These are phyloP conservation scores for Argyra leucocephala DNA, from an alignment of 2,888 invertebrate species.

Conservation along the genomic window DNA sequence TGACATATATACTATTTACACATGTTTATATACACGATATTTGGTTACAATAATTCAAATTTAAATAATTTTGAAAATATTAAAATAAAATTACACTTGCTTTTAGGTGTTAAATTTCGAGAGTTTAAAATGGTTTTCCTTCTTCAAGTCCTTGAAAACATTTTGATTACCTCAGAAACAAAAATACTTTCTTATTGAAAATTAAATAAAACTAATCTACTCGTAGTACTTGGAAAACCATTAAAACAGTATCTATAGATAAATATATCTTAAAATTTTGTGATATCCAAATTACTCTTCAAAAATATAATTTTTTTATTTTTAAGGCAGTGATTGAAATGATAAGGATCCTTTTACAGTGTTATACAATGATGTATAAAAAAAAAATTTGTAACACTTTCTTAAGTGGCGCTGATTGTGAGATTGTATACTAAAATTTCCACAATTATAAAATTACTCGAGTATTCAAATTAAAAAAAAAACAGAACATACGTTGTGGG, in stretches of 20 bases:
- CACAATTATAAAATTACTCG: too few species aligned
- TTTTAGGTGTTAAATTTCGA: neutral
- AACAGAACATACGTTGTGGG: neutral
- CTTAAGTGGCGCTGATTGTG: neutral
- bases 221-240: neutral
- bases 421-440: too few species aligned
- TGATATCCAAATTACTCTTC: neutral
- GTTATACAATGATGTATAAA: neutral
- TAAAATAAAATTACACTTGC: neutral
- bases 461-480: too few species aligned
- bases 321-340: neutral
- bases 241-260: neutral
- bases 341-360: neutral
- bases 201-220: too few species aligned
- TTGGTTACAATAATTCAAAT: too few species aligned
- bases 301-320: neutral
- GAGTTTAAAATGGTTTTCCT: neutral
- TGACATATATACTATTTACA: too few species aligned
- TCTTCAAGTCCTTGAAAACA: too few species aligned
- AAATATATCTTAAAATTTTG: neutral
- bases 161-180: too few species aligned
- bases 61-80: neutral
- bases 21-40: too few species aligned
- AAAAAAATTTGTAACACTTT: neutral
- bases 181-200: too few species aligned